Evolutionary conservation across 2,888 invertebrate species (phyloP), one percentile per base, ranked within the genome.

Genomic region (Watsonalla binaria): DNA sequence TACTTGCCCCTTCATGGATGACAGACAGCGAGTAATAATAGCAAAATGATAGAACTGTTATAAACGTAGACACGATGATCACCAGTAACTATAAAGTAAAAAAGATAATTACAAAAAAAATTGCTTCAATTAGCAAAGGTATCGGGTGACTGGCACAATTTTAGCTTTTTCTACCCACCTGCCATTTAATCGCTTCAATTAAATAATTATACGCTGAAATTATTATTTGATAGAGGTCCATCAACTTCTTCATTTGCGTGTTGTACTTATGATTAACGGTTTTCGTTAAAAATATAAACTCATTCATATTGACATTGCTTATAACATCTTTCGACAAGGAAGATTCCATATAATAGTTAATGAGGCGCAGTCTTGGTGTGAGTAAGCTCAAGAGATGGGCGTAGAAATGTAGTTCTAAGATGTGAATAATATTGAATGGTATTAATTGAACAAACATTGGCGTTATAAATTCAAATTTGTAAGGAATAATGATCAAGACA

Each of bases 141-240:
- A 37, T 8, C 37, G 37, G 6, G 8, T 5, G 37, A 5, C 37
- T 37, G 7, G 37, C 8, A 37, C 37, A 37, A 37, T 37, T 7
- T 37, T 37, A 37, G 37, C 4, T 37, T 42, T 5, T 8, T 37
- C 0, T 39, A 46, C 56, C 67, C 66, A 85, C 86, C 83, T 84
- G 84, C 83, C 83, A 86, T 61, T 84, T 84, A 24, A 85, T 73
- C 0, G 84, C 79, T 54, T 81, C 78, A 42, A 78, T 75, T 53
- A 86, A 66, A 56, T 57, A 74, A 49, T 80, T 75, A 45, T 79
- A 79, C n/a, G 79, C 63, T 54, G 73, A 77, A 8, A 80, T 78
- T 14, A 80, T 62, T 33, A 72, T 73, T 35, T 83, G 73, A 56
- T 84, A 85, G 6, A 82, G 67, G 48, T 82, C 73, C 77, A 84